Evolutionary conservation across 2,113 vertebrate genomes (phyloP).

Genomic region (Haemorhous mexicanus): DNA sequence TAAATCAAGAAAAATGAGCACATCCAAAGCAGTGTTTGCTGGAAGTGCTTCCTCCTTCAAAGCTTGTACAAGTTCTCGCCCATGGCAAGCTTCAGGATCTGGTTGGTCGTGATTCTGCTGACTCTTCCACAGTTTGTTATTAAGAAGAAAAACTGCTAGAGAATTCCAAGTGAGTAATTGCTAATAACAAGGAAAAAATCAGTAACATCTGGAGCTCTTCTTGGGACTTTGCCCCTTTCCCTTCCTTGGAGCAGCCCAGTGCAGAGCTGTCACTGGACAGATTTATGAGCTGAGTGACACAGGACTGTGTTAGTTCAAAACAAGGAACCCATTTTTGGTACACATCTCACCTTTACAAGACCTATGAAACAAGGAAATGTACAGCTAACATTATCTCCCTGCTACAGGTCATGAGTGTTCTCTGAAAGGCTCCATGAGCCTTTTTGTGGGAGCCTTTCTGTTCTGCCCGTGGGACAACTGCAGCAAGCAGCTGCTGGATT

Average conservation of each 20-base stretch:
- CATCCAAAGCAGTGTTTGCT: neutral
- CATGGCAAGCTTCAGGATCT: neutral
- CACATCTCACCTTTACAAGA: neutral
- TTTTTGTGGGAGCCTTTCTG: neutral
- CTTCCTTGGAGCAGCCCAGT: neutral
- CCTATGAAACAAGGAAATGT: neutral
- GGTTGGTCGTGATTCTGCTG: neutral
- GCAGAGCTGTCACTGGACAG: neutral
- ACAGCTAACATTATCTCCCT: neutral
- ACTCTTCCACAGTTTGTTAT: neutral
- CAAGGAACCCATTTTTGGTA: neutral
- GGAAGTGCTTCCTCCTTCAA: neutral
- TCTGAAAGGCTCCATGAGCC: neutral
- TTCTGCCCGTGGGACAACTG: neutral
- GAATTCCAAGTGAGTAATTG: slow-evolving; percentile 25
- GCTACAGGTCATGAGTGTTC: neutral
- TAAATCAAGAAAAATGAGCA: neutral
- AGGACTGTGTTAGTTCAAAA: neutral
- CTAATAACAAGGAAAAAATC: neutral
- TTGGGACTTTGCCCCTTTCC: neutral
- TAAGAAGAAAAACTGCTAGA: neutral
- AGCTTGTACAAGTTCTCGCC: neutral
- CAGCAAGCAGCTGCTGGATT: neutral
- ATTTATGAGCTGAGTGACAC: neutral
- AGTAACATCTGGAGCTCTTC: slow-evolving; percentile 34